Percentiles rank a stretch among this genome's conserved stretches.
phyloP scores from a whole-genome alignment of 2,888 invertebrate genomes.

The Hirtodrosophila histrioides region DNA sequence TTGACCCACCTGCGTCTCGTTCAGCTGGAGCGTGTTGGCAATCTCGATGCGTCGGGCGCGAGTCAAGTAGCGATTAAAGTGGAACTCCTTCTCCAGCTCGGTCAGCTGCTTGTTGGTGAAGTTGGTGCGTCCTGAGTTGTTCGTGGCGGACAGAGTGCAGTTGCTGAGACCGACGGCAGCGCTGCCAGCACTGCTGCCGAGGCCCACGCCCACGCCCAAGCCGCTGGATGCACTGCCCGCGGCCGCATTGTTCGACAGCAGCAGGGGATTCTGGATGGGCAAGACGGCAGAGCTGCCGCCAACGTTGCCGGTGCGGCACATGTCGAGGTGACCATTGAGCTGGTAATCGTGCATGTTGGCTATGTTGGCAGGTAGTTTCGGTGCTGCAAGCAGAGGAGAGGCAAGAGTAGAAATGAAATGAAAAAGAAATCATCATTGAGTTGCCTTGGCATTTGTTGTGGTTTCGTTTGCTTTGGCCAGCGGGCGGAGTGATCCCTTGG shows the following conservation, averaged over 20 bases:
- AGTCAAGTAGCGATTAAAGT: conserved; percentile 99
- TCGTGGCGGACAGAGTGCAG: conserved; percentile 83
- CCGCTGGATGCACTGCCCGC: conserved; percentile 44
- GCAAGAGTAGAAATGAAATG: conserved; percentile 22
- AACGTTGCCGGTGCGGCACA: conserved; percentile 77
- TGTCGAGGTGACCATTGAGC: conserved; percentile 82
- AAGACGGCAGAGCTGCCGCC: conserved; percentile 59
- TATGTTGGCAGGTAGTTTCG: conserved; percentile 87
- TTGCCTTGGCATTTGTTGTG: conserved; percentile 48
- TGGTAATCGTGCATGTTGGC: conserved; percentile 85
- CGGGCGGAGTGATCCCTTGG: conserved; percentile 65
- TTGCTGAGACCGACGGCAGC: conserved; percentile 71
- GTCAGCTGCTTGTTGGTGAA: conserved; percentile 99
- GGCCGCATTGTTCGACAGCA: conserved; percentile 57
- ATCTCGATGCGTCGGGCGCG: conserved; percentile 98
- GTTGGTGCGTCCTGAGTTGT: conserved; percentile 97
- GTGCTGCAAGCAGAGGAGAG: conserved; percentile 85
- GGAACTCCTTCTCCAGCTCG: conserved; percentile 99
- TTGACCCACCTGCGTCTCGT: conserved; percentile 92
- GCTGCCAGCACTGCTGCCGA: conserved; percentile 73
- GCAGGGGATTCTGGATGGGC: conserved; percentile 75
- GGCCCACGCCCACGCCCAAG: conserved; percentile 70
- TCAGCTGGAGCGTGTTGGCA: conserved; percentile 96
- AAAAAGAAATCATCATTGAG: conserved; percentile 50
- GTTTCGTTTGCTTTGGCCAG: conserved; percentile 50